A percentile compares a stretch with the other conserved stretches of the same genome.
phyloP scores from a whole-genome alignment of 2,113 vertebrate species.

The Gymnobelideus leadbeateri region DNA sequence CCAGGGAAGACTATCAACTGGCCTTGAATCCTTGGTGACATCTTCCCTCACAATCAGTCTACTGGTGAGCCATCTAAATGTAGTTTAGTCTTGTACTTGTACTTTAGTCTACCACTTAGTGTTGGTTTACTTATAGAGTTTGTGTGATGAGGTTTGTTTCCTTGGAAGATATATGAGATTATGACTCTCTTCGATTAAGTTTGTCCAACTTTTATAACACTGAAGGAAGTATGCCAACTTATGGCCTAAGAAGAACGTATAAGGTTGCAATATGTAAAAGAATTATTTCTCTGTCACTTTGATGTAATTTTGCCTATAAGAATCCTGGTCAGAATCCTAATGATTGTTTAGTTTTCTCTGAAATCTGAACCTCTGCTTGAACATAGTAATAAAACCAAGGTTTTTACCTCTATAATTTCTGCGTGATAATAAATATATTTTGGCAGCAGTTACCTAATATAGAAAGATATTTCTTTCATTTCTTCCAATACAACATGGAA shows the following conservation, averaged over 20 bases:
- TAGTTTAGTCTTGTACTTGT: not conserved
- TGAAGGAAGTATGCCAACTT: not conserved
- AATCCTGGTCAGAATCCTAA: not conserved
- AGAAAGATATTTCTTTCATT: too few relatives aligned
- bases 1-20: not conserved
- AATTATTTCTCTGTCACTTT: not conserved
- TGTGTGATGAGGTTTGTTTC: not conserved
- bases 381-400: not conserved
- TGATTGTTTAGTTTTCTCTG: not conserved
- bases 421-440: not conserved
- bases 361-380: not conserved
- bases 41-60: not conserved
- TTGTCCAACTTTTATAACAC: not conserved
- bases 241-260: not conserved
- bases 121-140: not conserved
- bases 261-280: not conserved
- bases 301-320: not conserved
- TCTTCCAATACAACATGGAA: too few relatives aligned
- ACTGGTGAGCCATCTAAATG: not conserved
- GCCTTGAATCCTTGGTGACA: not conserved
- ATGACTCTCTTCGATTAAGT: not conserved
- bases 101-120: too few relatives aligned
- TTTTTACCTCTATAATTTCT: not conserved
- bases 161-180: not conserved
- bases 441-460: not conserved